Base-by-base conservation (phyloP, 1,140 invertebrate genomes). In the Callitettix versicolor region DNA sequence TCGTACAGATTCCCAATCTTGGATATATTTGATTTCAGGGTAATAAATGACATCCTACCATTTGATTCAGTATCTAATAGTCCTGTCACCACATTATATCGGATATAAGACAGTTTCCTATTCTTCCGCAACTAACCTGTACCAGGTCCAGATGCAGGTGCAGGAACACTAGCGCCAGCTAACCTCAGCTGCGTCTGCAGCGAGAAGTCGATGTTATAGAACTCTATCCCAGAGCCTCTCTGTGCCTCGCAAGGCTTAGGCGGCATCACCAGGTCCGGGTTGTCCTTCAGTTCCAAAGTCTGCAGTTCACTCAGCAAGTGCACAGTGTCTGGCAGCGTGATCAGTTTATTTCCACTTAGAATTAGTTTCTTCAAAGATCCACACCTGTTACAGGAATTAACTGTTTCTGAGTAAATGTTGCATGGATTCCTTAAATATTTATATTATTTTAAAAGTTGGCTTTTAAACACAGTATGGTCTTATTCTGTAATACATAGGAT, bases 171-270 rank as follows among this genome's bases (percentile, higher is more conserved):
- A 11, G 94, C 94, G 1, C 95, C 95, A 46, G 95, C 95, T 54
- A 97, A 69, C 56, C 91, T 75, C 21, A 98, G 68, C 66, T 99
- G 95, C 67, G 90, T 90, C 75, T 94, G 91, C 21, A 99, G 75
- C 0, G 94, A 97, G 75, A 99, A 99, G 72, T 99, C 96, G 53
- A 99, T 96, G 63, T 99, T 99, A 70, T 99, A 99, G 74, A 91
- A 99, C 68, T 96, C 86, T 14, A 91, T 75, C 2, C 89, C 90
- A n/a, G 84, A 79, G 3, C 87, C 86, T 62, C 81, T 78, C 60
- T 84, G 79, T n/a, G 81, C 69, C 67, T 88, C 85, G 2, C 77
- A 81, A 0, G 93, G 95, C 73, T 97, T 98, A 12, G 96, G 95
- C 0, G 97, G 96, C 91, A 99, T 96, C 42, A 98, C 82, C 57